Evolutionary conservation across 2,797 vertebrate species (phyloP).

Genomic region (Catostomus latipinnis): DNA sequence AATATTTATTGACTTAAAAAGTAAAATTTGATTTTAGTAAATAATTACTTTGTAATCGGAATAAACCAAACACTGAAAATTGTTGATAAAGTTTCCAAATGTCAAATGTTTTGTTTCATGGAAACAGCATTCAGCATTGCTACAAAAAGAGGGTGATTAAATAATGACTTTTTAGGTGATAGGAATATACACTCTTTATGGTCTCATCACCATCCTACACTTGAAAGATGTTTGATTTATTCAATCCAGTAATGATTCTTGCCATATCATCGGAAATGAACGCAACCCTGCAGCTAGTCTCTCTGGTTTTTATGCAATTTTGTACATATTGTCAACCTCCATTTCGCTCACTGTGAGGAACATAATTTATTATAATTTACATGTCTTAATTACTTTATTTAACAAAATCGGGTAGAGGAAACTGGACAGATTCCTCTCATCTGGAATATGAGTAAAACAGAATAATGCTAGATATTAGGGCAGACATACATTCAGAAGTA

Average conservation of each 20-base stretch:
- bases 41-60: no score
- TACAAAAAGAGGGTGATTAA: no score
- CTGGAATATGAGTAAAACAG: background rate
- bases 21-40: no score
- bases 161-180: background rate
- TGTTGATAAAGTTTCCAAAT: no score
- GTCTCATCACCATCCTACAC: background rate
- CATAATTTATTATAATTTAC: slow-evolving; percentile 37
- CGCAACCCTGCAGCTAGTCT: background rate
- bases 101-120: no score
- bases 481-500: background rate
- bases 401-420: slow-evolving; percentile 7
- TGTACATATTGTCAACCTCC: slow-evolving; percentile 3
- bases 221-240: background rate
- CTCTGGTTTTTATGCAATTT: background rate
- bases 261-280: background rate
- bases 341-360: slow-evolving; percentile 6
- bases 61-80: no score
- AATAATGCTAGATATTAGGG: background rate
- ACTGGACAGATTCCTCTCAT: slow-evolving; percentile 2
- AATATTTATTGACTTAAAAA: no score
- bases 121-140: no score
- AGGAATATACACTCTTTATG: background rate
- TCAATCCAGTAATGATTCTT: background rate
- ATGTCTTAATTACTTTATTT: slow-evolving; percentile 41